Evolutionary conservation across 2,797 vertebrate genomes (phyloP).

Genomic region (Ceryle rudis): DNA sequence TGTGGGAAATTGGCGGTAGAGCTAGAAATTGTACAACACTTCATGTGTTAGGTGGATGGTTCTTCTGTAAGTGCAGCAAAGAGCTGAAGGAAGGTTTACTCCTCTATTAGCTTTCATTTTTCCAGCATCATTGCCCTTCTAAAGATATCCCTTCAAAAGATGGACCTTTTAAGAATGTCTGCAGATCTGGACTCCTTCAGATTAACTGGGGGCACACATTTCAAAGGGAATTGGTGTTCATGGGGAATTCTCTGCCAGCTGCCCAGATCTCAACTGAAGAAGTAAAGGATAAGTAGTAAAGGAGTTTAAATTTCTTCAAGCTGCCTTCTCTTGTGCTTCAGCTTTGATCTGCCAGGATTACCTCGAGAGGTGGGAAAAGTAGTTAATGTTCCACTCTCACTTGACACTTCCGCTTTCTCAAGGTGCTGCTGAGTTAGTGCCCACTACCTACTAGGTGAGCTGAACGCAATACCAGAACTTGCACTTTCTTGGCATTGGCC

Average conservation of each 20-base stretch:
- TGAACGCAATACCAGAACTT: neutral
- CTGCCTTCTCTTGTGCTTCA: conserved; percentile 56
- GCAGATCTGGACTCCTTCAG: conserved; percentile 31
- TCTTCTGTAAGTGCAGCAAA: neutral
- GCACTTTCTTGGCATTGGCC: neutral
- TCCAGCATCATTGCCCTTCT: conserved; percentile 15
- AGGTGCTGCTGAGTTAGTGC: neutral
- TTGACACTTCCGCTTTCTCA: conserved; percentile 16
- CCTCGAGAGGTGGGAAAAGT: conserved; percentile 44
- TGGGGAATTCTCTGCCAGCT: conserved; percentile 31
- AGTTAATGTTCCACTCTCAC: conserved; percentile 44
- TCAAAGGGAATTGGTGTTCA: conserved; percentile 48
- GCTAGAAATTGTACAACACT: neutral
- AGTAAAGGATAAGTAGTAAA: conserved; percentile 56
- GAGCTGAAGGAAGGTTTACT: conserved; percentile 25
- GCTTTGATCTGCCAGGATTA: conserved; percentile 69
- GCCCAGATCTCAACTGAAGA: conserved; percentile 18
- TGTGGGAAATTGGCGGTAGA: neutral
- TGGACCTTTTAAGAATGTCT: conserved; percentile 65
- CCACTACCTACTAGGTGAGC: neutral
- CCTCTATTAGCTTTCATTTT: conserved; percentile 5
- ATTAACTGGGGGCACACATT: conserved; percentile 51
- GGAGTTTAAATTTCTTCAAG: conserved; percentile 60
- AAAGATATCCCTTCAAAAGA: conserved; percentile 55
- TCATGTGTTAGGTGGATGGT: neutral